These are phyloP conservation scores for Cryptotermes secundus DNA, from an alignment of 1,140 invertebrate species.

Conservation along the genomic window DNA sequence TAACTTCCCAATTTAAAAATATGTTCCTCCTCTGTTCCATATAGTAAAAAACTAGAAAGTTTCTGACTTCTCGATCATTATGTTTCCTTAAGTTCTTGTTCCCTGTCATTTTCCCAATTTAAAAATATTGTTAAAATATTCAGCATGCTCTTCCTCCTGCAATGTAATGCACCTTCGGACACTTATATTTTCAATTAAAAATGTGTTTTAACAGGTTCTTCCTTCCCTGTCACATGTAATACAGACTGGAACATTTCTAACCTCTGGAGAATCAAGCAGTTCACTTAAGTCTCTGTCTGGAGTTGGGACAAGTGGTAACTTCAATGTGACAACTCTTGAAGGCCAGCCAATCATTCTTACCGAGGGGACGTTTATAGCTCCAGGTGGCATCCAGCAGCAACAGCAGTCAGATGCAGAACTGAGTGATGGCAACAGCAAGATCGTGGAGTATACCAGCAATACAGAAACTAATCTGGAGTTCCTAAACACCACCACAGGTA, in stretches of 20 bases:
- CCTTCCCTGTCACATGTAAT: constrained; percentile 15
- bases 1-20: background rate
- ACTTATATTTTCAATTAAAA: too few species aligned
- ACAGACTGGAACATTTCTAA: constrained; percentile 8
- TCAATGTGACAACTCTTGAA: background rate
- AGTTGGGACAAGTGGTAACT: background rate
- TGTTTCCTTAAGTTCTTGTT: too few species aligned
- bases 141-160: too few species aligned
- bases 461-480: background rate
- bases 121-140: too few species aligned
- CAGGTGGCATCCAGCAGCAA: background rate
- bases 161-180: too few species aligned
- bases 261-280: background rate
- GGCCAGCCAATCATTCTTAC: background rate
- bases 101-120: too few species aligned
- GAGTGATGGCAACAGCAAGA: background rate
- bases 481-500: background rate
- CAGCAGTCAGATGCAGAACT: background rate
- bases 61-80: too few species aligned
- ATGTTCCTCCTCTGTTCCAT: too few species aligned
- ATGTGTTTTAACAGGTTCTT: background rate
- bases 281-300: background rate
- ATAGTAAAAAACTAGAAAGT: too few species aligned
- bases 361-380: background rate
- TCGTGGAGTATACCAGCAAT: background rate